These are phyloP conservation scores for Epinephelus malabaricus DNA, from an alignment of 2,797 vertebrate genomes.

Conservation along the genomic window DNA sequence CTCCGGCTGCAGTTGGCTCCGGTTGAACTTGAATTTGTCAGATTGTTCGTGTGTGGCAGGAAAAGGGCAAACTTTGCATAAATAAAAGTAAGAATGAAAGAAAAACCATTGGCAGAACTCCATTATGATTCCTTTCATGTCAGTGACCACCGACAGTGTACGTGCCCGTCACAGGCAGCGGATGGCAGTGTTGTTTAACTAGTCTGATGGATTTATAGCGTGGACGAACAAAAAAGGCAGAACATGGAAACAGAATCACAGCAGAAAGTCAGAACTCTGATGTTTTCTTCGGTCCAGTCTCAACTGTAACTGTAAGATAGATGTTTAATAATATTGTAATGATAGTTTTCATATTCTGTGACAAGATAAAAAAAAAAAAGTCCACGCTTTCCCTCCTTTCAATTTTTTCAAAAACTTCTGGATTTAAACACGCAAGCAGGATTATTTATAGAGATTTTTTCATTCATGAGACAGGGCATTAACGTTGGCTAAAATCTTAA, in stretches of 20 bases:
- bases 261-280: not conserved
- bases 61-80: slow-evolving; percentile 42
- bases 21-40: slow-evolving; percentile 25
- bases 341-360: not conserved
- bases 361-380: not conserved
- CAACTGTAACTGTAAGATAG: not conserved
- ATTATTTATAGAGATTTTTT: no score
- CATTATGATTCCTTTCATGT: slow-evolving; percentile 19
- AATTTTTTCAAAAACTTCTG: no score
- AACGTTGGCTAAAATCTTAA: no score
- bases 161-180: slow-evolving; percentile 43
- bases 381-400: not conserved
- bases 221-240: not conserved
- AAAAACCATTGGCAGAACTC: not conserved
- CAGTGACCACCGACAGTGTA: slow-evolving; percentile 9
- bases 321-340: not conserved
- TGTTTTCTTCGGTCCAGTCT: not conserved
- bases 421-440: no score
- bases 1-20: not conserved
- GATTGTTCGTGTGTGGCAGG: slow-evolving; percentile 4
- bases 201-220: not conserved
- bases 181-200: slow-evolving; percentile 70
- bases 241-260: not conserved
- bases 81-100: slow-evolving; percentile 14
- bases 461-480: no score